A percentile compares a stretch with the other conserved stretches of the same genome.
Evolutionary conservation across 2,113 vertebrate genomes (phyloP).

Genomic region (Saguinus midas): DNA sequence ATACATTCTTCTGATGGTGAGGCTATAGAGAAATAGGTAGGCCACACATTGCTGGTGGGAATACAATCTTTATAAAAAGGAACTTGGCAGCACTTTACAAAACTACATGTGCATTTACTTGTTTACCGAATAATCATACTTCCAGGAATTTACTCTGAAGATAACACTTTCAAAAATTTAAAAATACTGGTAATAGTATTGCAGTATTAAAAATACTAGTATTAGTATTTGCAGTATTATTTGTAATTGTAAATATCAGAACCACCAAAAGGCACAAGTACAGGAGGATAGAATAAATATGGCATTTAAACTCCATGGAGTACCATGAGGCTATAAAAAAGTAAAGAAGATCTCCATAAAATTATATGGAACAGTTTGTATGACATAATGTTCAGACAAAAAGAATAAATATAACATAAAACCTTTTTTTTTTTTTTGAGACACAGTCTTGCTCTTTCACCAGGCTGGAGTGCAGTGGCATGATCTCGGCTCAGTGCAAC

Average conservation of each 20-base stretch:
- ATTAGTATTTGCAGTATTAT: background rate
- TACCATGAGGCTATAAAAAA: background rate
- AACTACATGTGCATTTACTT: background rate
- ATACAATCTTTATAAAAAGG: background rate
- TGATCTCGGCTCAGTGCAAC: too few species aligned
- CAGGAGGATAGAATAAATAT: background rate
- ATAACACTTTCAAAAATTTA: background rate
- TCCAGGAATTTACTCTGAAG: background rate
- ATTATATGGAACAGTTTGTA: background rate
- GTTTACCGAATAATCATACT: background rate
- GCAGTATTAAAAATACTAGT: background rate
- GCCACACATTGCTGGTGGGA: background rate
- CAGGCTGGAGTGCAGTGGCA: too few species aligned
- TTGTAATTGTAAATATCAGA: background rate
- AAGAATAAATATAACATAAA: background rate
- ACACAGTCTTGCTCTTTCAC: too few species aligned
- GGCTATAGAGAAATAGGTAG: background rate
- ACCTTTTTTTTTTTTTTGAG: background rate
- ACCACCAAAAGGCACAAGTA: background rate
- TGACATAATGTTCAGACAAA: background rate
- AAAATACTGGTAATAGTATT: background rate
- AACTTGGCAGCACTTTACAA: background rate
- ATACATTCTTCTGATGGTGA: background rate
- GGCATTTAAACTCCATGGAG: background rate
- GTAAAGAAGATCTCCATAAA: background rate